Conservation (phyloP, 2,888 invertebrate species). For the Polydrusus tereticollis region DNA sequence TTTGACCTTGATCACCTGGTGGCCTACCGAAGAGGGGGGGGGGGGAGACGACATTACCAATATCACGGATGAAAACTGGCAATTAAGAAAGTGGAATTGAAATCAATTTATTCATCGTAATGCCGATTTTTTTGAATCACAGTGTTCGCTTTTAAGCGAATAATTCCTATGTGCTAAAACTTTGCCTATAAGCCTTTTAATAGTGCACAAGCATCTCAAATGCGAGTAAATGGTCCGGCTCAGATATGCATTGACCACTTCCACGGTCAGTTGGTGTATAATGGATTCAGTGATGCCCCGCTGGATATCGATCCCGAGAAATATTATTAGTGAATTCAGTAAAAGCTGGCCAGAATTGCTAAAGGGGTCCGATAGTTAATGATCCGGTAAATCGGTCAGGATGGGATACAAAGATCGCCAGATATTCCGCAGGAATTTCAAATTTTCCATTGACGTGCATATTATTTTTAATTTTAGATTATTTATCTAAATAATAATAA, state of each 20-base stretch:
- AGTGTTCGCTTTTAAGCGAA: too few relatives aligned
- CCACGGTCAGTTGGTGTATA: constrained; percentile 40
- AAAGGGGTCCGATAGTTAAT: constrained; percentile 42
- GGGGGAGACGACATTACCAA: too few relatives aligned
- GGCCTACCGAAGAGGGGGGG: too few relatives aligned
- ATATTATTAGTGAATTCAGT: constrained; percentile 44
- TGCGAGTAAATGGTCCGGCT: constrained; percentile 11
- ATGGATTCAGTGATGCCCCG: constrained; percentile 43
- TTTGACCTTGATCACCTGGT: too few relatives aligned
- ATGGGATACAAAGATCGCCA: constrained; percentile 44
- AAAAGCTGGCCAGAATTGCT: constrained; percentile 35
- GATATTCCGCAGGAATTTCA: constrained; percentile 40
- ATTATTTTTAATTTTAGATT: background rate
- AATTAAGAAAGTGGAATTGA: too few relatives aligned
- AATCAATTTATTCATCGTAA: too few relatives aligned
- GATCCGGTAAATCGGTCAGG: constrained; percentile 46
- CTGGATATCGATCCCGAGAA: constrained; percentile 43
- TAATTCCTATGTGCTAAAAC: too few relatives aligned
- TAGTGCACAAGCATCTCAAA: constrained; percentile 1
- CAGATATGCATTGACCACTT: constrained; percentile 34
- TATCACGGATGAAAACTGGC: too few relatives aligned
- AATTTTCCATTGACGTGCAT: constrained; percentile 25
- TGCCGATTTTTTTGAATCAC: too few relatives aligned
- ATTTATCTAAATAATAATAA: background rate
- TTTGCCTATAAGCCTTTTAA: background rate